phyloP scores from a whole-genome alignment of 1,140 invertebrate species.

The Cydia splendana region DNA sequence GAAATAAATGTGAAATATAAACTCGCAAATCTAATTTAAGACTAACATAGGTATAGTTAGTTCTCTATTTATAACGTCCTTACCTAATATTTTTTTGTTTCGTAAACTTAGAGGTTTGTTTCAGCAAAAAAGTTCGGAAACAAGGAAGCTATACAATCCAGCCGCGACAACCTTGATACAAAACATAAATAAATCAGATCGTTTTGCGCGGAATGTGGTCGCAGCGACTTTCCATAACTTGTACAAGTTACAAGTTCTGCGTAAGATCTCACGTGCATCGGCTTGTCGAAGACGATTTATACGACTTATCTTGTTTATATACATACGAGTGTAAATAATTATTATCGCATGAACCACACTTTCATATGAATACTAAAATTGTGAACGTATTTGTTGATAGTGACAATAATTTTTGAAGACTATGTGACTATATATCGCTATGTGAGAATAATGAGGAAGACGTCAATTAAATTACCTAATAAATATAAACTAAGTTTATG shows the following conservation, averaged over 20 bases:
- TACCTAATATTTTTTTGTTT: too few relatives aligned
- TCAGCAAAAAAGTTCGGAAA: conserved; percentile 10
- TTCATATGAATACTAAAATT: not conserved
- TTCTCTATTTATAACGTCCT: too few relatives aligned
- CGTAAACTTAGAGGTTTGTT: not conserved
- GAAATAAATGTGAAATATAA: too few relatives aligned
- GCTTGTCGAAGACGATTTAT: conserved; percentile 1
- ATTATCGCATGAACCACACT: not conserved
- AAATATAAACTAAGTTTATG: too few relatives aligned
- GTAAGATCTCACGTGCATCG: not conserved
- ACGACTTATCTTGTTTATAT: not conserved
- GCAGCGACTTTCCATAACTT: conserved; percentile 54
- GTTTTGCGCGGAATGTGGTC: conserved; percentile 57
- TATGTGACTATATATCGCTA: too few relatives aligned
- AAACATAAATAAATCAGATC: conserved; percentile 44
- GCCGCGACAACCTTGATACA: conserved; percentile 30
- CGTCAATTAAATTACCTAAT: too few relatives aligned
- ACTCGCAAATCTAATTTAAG: too few relatives aligned
- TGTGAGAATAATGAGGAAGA: too few relatives aligned
- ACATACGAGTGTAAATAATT: not conserved
- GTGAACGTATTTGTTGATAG: not conserved
- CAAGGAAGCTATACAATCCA: conserved; percentile 16
- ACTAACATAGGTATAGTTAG: too few relatives aligned
- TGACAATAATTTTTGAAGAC: too few relatives aligned
- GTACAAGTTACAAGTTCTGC: not conserved